These are phyloP conservation scores for Podabrus alpinus DNA, from an alignment of 2,888 invertebrate genomes.

Conservation along the genomic window DNA sequence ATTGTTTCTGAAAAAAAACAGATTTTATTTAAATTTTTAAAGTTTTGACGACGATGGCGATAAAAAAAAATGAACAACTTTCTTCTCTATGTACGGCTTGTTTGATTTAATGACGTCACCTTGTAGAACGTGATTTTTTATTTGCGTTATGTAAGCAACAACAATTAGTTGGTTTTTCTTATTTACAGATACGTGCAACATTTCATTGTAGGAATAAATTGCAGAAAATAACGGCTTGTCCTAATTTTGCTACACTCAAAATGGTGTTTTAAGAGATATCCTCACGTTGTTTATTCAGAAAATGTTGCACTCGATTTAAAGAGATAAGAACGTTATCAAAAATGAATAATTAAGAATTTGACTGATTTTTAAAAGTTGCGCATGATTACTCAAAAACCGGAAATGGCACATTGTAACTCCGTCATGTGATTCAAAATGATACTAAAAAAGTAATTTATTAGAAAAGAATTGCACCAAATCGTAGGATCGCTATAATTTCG, in stretches of 20 bases:
- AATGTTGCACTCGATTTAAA: background rate
- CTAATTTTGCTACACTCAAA: background rate
- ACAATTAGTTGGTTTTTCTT: background rate
- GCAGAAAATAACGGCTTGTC: background rate
- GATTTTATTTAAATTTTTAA: background rate
- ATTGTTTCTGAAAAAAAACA: background rate
- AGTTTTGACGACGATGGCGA: background rate
- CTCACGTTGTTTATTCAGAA: background rate
- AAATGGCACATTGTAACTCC: background rate
- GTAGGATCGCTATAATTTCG: background rate
- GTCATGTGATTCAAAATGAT: slow-evolving; percentile 15
- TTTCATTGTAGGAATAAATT: background rate
- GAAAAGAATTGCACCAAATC: background rate
- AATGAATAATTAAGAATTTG: background rate
- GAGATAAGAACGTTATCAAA: background rate
- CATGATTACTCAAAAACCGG: slow-evolving; percentile 5
- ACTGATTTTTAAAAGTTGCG: background rate
- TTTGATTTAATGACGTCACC: background rate
- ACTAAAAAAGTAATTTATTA: background rate
- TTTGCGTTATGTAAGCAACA: background rate
- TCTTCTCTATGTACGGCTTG: background rate
- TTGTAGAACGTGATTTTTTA: background rate
- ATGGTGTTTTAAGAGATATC: background rate
- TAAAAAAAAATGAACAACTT: background rate
- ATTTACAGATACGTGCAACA: background rate